A percentile compares a stretch with the other conserved stretches of the same genome.
Evolutionary conservation across 2,888 invertebrate genomes (phyloP).

Genomic region (Tetramorium bicarinatum): DNA sequence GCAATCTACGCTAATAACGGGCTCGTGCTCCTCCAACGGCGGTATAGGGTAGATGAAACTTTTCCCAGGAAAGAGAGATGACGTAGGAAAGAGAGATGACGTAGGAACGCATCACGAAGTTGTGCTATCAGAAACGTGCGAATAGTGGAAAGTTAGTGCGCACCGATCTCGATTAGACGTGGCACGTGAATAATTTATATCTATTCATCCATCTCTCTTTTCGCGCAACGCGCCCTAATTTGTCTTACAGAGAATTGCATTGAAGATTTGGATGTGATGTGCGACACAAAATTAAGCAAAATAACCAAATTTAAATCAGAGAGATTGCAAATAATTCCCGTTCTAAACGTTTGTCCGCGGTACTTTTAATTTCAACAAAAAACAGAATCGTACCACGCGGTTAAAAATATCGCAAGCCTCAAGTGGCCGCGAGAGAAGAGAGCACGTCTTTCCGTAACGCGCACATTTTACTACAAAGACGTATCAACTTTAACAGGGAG

Average conservation of each 20-base stretch:
- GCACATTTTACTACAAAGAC: not conserved
- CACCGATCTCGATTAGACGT: conserved; percentile 41
- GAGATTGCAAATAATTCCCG: not conserved
- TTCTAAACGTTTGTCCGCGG: not conserved
- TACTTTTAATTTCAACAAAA: not conserved
- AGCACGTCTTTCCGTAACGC: not conserved
- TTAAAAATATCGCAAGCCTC: not conserved
- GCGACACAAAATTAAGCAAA: not conserved
- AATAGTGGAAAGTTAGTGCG: conserved; percentile 37
- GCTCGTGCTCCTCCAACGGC: conserved; percentile 1
- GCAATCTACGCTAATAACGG: conserved; percentile 17
- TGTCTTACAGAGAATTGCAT: not conserved
- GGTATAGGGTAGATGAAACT: conserved; percentile 23
- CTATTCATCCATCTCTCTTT: not conserved
- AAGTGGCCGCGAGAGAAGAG: not conserved
- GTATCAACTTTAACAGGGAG: not conserved
- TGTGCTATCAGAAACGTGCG: conserved; percentile 27
- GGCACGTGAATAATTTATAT: conserved; percentile 38
- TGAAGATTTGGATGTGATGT: conserved; percentile 1
- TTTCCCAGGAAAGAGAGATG: conserved; percentile 19
- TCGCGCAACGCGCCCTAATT: not conserved
- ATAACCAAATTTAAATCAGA: not conserved
- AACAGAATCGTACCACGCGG: not conserved
- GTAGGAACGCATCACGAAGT: not conserved
- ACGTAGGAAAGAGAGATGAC: conserved; percentile 11